These are phyloP conservation scores for Phyllotis vaccarum DNA, from an alignment of 2,797 vertebrate species.

Conservation along the genomic window DNA sequence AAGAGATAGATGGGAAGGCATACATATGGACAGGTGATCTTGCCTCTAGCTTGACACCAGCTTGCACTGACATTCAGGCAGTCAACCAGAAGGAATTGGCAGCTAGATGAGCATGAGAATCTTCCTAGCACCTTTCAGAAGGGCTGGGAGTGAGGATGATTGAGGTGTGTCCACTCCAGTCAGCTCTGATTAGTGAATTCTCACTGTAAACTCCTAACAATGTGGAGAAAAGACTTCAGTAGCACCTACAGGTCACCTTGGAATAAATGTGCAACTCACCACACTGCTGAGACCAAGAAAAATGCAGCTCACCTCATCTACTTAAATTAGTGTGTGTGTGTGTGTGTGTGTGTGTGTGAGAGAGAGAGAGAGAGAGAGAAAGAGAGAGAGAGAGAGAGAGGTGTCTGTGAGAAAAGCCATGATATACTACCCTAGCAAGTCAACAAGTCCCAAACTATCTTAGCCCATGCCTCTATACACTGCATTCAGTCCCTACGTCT, in stretches of 20 bases:
- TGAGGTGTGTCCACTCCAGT: neutral
- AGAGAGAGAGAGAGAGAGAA: no score
- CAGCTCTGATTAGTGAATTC: neutral
- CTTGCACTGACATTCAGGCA: neutral
- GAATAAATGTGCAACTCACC: neutral
- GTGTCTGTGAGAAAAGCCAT: neutral
- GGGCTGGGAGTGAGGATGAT: neutral
- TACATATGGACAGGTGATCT: neutral
- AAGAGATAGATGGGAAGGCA: neutral
- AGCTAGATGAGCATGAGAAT: neutral
- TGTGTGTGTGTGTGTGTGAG: no score
- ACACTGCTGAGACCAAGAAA: neutral
- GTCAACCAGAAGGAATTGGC: neutral
- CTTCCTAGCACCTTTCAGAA: neutral
- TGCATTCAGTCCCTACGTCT: neutral
- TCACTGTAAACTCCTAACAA: slow-evolving; percentile 6
- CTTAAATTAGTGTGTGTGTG: neutral
- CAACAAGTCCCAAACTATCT: neutral
- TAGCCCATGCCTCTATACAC: neutral
- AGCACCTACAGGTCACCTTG: neutral
- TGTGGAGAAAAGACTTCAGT: neutral
- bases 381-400: no score
- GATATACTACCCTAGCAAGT: neutral
- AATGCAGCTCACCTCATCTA: neutral
- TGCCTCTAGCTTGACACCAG: neutral